A percentile compares a stretch with the other conserved stretches of the same genome.
These are phyloP conservation scores for Drosophila mauritiana DNA, from an alignment of 1,140 invertebrate species.

Conservation along the genomic window DNA sequence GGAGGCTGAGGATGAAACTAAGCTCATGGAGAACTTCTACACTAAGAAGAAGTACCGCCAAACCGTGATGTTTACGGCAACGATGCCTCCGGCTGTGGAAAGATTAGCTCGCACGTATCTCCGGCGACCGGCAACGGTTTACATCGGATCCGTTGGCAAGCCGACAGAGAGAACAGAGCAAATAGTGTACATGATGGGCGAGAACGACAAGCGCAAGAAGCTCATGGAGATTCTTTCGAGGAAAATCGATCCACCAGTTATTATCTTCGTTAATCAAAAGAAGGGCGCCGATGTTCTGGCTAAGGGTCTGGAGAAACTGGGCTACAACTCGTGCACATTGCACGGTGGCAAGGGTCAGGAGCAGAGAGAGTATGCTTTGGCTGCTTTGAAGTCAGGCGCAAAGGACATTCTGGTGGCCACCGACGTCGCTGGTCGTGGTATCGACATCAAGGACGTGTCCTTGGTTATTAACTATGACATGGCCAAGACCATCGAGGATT, in stretches of 20 bases:
- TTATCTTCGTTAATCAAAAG: conserved; percentile 99
- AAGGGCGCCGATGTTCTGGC: conserved; percentile 99
- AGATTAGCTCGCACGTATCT: conserved; percentile 97
- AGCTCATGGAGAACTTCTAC: conserved; percentile 96
- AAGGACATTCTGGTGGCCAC: conserved; percentile 99
- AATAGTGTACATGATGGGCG: conserved; percentile 97
- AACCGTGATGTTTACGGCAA: conserved; percentile 99
- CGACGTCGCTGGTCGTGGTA: conserved; percentile 99
- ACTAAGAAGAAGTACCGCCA: conserved; percentile 99
- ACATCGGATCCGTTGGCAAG: conserved; percentile 99
- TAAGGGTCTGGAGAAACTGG: conserved; percentile 98
- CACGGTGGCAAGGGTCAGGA: conserved; percentile 99
- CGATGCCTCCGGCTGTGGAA: conserved; percentile 99
- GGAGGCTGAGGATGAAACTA: conserved; percentile 97
- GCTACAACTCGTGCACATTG: conserved; percentile 97
- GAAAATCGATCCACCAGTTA: conserved; percentile 97
- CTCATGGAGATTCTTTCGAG: conserved; percentile 93
- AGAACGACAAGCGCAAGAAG: conserved; percentile 96
- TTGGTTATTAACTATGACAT: conserved; percentile 99
- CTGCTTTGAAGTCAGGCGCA: conserved; percentile 95
- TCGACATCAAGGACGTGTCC: conserved; percentile 99
- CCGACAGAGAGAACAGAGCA: conserved; percentile 99
- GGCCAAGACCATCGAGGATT: conserved; percentile 99
- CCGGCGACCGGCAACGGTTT: conserved; percentile 97
- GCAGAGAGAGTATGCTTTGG: conserved; percentile 98